Conservation (phyloP, 2,113 vertebrate genomes). For the Menidia beryllina region DNA sequence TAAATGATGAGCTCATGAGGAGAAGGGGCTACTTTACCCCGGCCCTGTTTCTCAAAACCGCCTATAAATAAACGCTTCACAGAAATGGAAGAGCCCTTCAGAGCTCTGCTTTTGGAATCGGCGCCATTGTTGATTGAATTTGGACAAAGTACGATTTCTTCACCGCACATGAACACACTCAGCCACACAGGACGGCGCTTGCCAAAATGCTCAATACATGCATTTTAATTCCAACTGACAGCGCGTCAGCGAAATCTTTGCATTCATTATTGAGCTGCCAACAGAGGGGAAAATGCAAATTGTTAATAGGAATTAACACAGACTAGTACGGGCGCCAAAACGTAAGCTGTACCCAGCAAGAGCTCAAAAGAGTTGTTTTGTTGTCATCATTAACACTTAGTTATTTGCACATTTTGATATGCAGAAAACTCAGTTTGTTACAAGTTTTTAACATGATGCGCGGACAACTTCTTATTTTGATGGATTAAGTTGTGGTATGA, state of each 20-base stretch:
- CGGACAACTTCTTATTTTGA: slow-evolving; percentile 16
- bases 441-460: slow-evolving; percentile 21
- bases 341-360: slow-evolving; percentile 7
- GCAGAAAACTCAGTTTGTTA: slow-evolving; percentile 31
- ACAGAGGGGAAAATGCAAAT: slow-evolving; percentile 22
- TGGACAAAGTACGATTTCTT: not conserved
- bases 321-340: slow-evolving; percentile 17
- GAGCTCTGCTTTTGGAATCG: not conserved
- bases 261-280: slow-evolving; percentile 22
- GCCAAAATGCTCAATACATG: slow-evolving; percentile 3
- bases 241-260: slow-evolving; percentile 17
- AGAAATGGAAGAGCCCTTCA: not conserved
- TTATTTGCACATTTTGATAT: slow-evolving; percentile 41
- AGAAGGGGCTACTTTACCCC: no score
- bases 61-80: not conserved
- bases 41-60: no score
- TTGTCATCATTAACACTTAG: slow-evolving; percentile 38
- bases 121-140: not conserved
- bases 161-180: not conserved
- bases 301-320: slow-evolving; percentile 34
- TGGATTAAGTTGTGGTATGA: slow-evolving; percentile 16
- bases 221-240: slow-evolving; percentile 4
- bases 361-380: slow-evolving; percentile 30
- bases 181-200: not conserved
- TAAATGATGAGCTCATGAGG: no score